phyloP scores from a whole-genome alignment of 2,888 invertebrate genomes.

The Quadroppia sp. region DNA sequence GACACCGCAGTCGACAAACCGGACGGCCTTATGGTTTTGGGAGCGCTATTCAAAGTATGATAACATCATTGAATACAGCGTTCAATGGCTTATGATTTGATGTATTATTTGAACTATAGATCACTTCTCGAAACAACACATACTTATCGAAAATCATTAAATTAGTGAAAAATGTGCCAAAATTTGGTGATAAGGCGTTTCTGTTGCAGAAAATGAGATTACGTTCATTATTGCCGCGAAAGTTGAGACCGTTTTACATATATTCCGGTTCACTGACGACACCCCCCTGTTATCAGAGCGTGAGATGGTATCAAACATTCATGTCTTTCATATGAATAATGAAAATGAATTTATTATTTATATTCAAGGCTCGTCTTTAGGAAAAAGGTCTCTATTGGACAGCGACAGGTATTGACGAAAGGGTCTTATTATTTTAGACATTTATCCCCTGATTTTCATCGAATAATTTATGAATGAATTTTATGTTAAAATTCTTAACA shows the following conservation, averaged over 20 bases:
- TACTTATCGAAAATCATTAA: not conserved
- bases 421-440: too few relatives aligned
- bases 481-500: too few relatives aligned
- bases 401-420: not conserved
- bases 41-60: slow-evolving; percentile 23
- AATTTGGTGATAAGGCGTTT: slow-evolving; percentile 12
- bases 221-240: not conserved
- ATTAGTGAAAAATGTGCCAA: slow-evolving; percentile 23
- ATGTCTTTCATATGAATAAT: not conserved
- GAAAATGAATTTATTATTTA: too few relatives aligned
- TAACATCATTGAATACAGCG: too few relatives aligned
- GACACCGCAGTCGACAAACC: slow-evolving; percentile 25
- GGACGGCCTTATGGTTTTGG: slow-evolving; percentile 37
- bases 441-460: too few relatives aligned
- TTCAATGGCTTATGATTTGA: not conserved
- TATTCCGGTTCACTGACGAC: slow-evolving; percentile 25
- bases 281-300: slow-evolving; percentile 36
- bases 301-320: slow-evolving; percentile 25
- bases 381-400: not conserved
- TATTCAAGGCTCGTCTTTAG: slow-evolving; percentile 17
- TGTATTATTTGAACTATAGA: not conserved
- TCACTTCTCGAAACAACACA: slow-evolving; percentile 12
- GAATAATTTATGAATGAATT: too few relatives aligned
- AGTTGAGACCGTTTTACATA: slow-evolving; percentile 14
- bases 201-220: not conserved